Evolutionary conservation across 2,888 invertebrate species (phyloP).

Genomic region (Limnephilus lunatus): DNA sequence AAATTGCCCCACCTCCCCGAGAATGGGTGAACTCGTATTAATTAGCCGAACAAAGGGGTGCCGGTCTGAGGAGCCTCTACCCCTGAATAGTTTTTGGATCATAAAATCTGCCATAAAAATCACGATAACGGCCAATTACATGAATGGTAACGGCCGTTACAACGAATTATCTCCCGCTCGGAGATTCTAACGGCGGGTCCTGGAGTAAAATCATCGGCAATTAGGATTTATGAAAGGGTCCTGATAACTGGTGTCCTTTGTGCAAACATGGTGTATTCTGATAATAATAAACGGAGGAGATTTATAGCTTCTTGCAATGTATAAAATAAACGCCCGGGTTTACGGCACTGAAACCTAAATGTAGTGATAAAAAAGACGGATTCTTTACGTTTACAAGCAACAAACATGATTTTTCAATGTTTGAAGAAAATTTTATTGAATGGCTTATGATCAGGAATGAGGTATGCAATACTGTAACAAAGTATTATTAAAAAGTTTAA

Average conservation of each 20-base stretch:
- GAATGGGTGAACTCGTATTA: slow-evolving; percentile 58
- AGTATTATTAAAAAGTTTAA: too few species aligned
- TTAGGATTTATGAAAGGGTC: slow-evolving; percentile 65
- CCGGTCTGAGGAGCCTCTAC: slow-evolving; percentile 10
- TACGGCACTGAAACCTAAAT: too few species aligned
- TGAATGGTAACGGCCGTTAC: slow-evolving; percentile 76
- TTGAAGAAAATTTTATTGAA: too few species aligned
- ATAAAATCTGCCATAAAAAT: slow-evolving; percentile 78
- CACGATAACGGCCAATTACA: slow-evolving; percentile 78
- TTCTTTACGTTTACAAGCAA: background rate
- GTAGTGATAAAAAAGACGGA: background rate
- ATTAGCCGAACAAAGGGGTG: slow-evolving; percentile 57
- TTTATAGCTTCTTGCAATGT: background rate
- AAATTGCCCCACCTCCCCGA: slow-evolving; percentile 57
- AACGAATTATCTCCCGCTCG: slow-evolving; percentile 77
- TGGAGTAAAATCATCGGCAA: slow-evolving; percentile 63
- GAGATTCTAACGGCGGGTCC: slow-evolving; percentile 65
- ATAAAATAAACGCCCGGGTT: too few species aligned
- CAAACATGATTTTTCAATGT: too few species aligned
- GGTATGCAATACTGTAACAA: too few species aligned
- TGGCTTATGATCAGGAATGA: too few species aligned
- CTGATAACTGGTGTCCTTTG: slow-evolving; percentile 57
- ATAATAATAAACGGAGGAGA: slow-evolving; percentile 26
- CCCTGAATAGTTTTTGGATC: slow-evolving; percentile 75
- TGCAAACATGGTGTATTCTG: slow-evolving; percentile 55